These are phyloP conservation scores for Phasianus colchicus DNA, from an alignment of 2,113 vertebrate species.

Conservation along the genomic window DNA sequence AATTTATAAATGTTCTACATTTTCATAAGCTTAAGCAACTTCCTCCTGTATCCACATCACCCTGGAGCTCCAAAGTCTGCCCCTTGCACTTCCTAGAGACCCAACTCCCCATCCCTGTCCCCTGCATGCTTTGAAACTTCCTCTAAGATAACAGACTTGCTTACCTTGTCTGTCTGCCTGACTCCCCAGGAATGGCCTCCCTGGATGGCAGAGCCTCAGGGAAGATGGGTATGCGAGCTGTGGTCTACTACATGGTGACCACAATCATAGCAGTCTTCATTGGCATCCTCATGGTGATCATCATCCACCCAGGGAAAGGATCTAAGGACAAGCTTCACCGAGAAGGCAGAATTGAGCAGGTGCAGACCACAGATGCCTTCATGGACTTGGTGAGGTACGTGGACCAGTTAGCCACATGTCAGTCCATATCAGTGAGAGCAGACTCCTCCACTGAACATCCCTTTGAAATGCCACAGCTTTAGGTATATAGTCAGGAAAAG, in stretches of 20 bases:
- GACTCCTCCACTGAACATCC: not conserved
- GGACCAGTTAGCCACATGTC: not conserved
- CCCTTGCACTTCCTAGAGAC: not conserved
- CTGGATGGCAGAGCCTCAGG: constrained; percentile 94
- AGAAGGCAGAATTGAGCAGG: constrained; percentile 84
- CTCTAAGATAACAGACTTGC: not conserved
- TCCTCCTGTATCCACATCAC: not conserved
- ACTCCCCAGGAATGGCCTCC: constrained; percentile 89
- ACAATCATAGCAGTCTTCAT: constrained; percentile 95
- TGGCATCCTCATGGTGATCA: constrained; percentile 91
- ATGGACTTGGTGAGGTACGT: constrained; percentile 94
- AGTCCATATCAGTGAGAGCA: not conserved
- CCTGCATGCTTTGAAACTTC: not conserved
- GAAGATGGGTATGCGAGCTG: constrained; percentile 91
- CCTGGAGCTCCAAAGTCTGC: not conserved
- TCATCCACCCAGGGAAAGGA: constrained; percentile 92
- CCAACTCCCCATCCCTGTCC: not conserved
- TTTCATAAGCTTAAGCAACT: not conserved
- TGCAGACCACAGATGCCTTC: constrained; percentile 93
- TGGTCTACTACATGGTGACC: constrained; percentile 95
- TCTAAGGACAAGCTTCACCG: constrained; percentile 85
- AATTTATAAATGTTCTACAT: not conserved
- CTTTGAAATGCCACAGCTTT: not conserved
- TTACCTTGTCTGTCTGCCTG: not conserved
- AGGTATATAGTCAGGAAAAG: not conserved